Evolutionary conservation across 2,797 vertebrate genomes (phyloP).

Genomic region (Otolemur crassicaudatus): DNA sequence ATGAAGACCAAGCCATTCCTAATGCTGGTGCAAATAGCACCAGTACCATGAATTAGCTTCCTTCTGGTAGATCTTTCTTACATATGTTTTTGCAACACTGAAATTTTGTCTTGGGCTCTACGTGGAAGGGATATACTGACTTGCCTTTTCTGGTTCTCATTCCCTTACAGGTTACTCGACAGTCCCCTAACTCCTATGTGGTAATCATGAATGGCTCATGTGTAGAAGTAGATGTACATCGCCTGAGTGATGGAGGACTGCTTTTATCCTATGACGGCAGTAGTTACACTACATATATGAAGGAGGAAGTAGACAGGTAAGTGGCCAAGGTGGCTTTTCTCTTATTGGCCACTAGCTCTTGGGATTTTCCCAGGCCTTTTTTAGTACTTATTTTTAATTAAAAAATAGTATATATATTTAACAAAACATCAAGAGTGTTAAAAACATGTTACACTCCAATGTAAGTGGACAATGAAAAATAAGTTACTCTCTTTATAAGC

Average conservation of each 20-base stretch:
- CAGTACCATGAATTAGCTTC: background rate
- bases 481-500: background rate
- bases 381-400: background rate
- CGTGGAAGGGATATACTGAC: background rate
- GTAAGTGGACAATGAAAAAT: conserved; percentile 44
- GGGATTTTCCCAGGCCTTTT: background rate
- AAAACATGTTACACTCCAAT: background rate
- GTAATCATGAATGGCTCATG: conserved; percentile 97
- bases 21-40: background rate
- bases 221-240: conserved; percentile 97
- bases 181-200: conserved; percentile 98
- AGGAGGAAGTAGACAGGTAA: conserved; percentile 98
- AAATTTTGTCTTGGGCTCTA: background rate
- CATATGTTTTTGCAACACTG: conserved; percentile 1
- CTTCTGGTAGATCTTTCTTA: background rate
- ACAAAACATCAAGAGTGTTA: conserved; percentile 25
- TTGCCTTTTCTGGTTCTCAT: background rate
- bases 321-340: background rate
- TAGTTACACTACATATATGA: conserved; percentile 99
- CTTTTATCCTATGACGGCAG: conserved; percentile 97
- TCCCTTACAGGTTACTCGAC: conserved; percentile 92
- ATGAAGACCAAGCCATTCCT: background rate
- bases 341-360: background rate
- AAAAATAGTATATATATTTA: background rate
- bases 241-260: conserved; percentile 97